Conservation (phyloP, 2,113 vertebrate species). For the Dissostichus mawsoni region DNA sequence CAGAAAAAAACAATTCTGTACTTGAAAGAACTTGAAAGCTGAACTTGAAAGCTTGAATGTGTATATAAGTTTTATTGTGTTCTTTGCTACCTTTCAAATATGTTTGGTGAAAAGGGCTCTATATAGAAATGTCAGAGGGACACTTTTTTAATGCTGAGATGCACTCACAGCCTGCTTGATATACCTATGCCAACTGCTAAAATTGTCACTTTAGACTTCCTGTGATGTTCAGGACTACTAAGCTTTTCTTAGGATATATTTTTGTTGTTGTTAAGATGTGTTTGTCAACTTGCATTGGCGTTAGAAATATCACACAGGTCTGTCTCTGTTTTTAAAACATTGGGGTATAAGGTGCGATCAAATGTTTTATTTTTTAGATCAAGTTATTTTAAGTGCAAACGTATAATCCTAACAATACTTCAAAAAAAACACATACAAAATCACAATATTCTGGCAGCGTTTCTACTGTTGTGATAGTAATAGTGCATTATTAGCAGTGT, state of each 20-base stretch:
- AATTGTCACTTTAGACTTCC: slow-evolving; percentile 24
- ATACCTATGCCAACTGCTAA: slow-evolving; percentile 58
- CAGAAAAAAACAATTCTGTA: slow-evolving; percentile 81
- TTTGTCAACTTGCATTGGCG: slow-evolving; percentile 22
- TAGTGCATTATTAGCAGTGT: slow-evolving; percentile 77
- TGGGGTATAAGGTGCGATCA: neutral
- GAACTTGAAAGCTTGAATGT: slow-evolving; percentile 89
- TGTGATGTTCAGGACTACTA: neutral
- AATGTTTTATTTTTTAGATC: neutral
- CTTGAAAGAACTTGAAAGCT: slow-evolving; percentile 83
- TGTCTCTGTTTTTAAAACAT: slow-evolving; percentile 25
- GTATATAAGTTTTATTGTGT: slow-evolving; percentile 83
- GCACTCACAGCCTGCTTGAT: slow-evolving; percentile 64
- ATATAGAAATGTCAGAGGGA: slow-evolving; percentile 28
- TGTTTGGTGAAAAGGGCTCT: slow-evolving; percentile 32
- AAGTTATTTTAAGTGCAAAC: slow-evolving; percentile 5
- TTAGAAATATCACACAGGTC: slow-evolving; percentile 63
- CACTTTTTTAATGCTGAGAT: slow-evolving; percentile 19
- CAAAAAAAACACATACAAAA: neutral
- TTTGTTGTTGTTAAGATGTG: neutral
- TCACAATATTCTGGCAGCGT: slow-evolving; percentile 17
- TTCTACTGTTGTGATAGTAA: slow-evolving; percentile 34
- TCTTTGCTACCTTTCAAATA: slow-evolving; percentile 52
- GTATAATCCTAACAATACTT: neutral
- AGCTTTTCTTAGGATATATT: slow-evolving; percentile 5